These are phyloP conservation scores for Neodiprion fabricii DNA, from an alignment of 1,140 invertebrate genomes.

Conservation along the genomic window DNA sequence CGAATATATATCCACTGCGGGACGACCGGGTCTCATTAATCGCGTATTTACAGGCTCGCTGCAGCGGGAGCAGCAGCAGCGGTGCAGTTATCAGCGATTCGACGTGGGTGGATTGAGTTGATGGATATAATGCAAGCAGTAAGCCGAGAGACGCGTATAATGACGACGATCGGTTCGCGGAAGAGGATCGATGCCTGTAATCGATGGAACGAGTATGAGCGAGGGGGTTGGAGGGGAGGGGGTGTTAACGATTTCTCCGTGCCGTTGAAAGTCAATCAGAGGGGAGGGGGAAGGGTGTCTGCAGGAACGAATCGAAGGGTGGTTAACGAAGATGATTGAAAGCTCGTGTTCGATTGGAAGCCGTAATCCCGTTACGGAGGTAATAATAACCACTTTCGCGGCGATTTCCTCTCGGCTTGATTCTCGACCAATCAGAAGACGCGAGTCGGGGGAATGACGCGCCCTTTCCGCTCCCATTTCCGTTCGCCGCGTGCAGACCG, in stretches of 20 bases:
- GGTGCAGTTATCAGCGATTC: too few relatives aligned
- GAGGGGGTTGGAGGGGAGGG: neutral
- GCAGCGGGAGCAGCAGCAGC: too few relatives aligned
- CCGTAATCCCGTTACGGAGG: slow-evolving; percentile 45
- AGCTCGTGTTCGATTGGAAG: slow-evolving; percentile 43
- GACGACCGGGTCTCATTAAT: too few relatives aligned
- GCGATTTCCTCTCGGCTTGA: slow-evolving; percentile 52
- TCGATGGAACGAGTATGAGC: too few relatives aligned
- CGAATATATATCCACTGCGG: too few relatives aligned
- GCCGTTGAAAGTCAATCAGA: slow-evolving; percentile 6
- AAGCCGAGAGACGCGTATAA: too few relatives aligned
- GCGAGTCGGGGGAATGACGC: slow-evolving; percentile 7
- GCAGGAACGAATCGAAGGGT: slow-evolving; percentile 28
- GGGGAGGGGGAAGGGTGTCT: neutral
- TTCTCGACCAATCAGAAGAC: slow-evolving; percentile 56
- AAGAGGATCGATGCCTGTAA: too few relatives aligned
- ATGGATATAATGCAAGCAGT: too few relatives aligned
- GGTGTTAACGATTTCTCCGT: slow-evolving; percentile 26
- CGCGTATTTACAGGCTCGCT: too few relatives aligned
- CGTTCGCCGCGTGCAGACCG: slow-evolving; percentile 24
- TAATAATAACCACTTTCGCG: slow-evolving; percentile 63
- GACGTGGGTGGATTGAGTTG: too few relatives aligned
- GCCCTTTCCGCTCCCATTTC: slow-evolving; percentile 48
- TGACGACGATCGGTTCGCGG: too few relatives aligned
- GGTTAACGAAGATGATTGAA: slow-evolving; percentile 52